Percentiles rank a stretch among this genome's conserved stretches.
These are phyloP conservation scores for Oreochromis mossambicus DNA, from an alignment of 2,797 vertebrate species.

Conservation along the genomic window DNA sequence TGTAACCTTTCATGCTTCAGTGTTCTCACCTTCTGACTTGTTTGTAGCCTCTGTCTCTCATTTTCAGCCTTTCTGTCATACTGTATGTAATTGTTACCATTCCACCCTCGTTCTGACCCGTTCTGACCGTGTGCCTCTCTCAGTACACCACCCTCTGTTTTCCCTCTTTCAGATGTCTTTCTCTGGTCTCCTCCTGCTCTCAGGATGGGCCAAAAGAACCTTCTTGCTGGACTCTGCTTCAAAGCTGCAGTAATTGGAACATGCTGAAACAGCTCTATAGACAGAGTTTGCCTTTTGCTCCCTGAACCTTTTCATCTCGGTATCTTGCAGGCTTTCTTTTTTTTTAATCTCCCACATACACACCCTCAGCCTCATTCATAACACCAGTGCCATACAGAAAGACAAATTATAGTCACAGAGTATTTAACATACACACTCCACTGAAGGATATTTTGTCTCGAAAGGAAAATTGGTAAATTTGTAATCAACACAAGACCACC, in stretches of 20 bases:
- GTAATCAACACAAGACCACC: background rate
- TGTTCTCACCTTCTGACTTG: conserved; percentile 45
- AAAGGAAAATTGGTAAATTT: conserved; percentile 8
- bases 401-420: conserved; percentile 32
- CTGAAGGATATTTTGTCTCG: background rate
- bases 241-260: conserved; percentile 69
- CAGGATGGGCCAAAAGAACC: conserved; percentile 28
- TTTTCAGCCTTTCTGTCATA: background rate
- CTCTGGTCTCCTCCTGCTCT: conserved; percentile 21
- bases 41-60: conserved; percentile 3
- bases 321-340: conserved; percentile 28
- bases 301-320: conserved; percentile 37
- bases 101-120: background rate
- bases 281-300: conserved; percentile 22
- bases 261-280: conserved; percentile 49
- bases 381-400: conserved; percentile 8
- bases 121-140: background rate
- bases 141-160: background rate
- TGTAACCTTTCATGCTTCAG: conserved; percentile 26
- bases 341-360: background rate
- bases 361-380: conserved; percentile 11
- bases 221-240: conserved; percentile 53
- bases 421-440: background rate
- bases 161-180: background rate
- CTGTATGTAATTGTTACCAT: background rate